These are phyloP conservation scores for Lamprotornis superbus DNA, from an alignment of 2,113 vertebrate genomes.

Conservation along the genomic window DNA sequence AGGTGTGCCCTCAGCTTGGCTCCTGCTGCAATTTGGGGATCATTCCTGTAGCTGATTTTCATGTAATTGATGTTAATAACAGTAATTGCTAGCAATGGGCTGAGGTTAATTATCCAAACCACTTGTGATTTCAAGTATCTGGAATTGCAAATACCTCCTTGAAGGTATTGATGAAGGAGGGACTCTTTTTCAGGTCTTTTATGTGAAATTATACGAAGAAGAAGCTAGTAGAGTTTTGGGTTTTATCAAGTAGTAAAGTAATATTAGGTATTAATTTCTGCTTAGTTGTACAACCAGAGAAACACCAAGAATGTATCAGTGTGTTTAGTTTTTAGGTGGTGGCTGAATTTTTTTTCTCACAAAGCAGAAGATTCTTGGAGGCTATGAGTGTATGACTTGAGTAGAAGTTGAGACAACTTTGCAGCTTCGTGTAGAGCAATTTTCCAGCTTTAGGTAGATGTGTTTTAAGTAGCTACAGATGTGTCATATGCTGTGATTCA, in stretches of 20 bases:
- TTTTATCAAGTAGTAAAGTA: not conserved
- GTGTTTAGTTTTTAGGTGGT: not conserved
- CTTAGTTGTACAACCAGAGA: not conserved
- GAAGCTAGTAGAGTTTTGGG: not conserved
- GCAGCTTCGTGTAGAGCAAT: not conserved
- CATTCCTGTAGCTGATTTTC: not conserved
- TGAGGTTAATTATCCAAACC: not conserved
- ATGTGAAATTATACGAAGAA: not conserved
- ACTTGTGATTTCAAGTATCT: not conserved
- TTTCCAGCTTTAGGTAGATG: conserved; percentile 2
- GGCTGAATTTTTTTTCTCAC: not conserved
- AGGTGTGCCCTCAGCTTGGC: not conserved
- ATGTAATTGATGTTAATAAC: not conserved
- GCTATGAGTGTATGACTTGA: not conserved
- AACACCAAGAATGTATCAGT: not conserved
- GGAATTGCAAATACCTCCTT: not conserved
- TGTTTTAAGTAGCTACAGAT: conserved; percentile 1
- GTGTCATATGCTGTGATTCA: not conserved
- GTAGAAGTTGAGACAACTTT: not conserved
- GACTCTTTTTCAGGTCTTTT: not conserved
- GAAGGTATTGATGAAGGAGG: not conserved
- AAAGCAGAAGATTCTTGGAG: not conserved
- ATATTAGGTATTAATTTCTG: not conserved
- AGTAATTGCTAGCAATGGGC: not conserved
- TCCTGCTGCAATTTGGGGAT: not conserved